Evolutionary conservation across 2,888 invertebrate species (phyloP).

Genomic region (Troilus luridus): DNA sequence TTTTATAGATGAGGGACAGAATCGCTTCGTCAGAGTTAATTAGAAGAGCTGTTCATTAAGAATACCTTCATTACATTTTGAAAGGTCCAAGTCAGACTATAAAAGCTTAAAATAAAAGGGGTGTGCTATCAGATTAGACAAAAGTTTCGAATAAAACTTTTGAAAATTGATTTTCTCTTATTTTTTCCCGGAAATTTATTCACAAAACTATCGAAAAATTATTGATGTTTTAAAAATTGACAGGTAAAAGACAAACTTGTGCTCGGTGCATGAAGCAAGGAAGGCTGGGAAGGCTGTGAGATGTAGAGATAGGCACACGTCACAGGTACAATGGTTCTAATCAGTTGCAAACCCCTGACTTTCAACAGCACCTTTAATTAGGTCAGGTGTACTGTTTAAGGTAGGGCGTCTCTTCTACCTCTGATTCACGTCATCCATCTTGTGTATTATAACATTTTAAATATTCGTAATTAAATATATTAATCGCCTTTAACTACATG

Average conservation of each 20-base stretch:
- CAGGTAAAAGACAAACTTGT: neutral
- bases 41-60: no score
- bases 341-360: constrained; percentile 37
- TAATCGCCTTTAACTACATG: no score
- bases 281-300: neutral
- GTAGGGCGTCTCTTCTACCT: neutral
- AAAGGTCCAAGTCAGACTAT: no score
- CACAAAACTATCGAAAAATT: neutral
- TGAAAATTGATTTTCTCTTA: no score
- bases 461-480: neutral
- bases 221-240: neutral
- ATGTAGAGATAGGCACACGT: constrained; percentile 32
- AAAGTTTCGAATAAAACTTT: no score
- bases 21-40: no score
- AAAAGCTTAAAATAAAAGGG: no score
- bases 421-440: neutral
- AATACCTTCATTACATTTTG: no score
- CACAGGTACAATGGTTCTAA: constrained; percentile 33
- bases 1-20: no score
- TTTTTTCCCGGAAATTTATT: neutral
- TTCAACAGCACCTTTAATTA: constrained; percentile 42
- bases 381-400: constrained; percentile 23
- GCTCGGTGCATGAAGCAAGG: neutral
- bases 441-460: neutral
- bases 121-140: no score